A percentile compares a stretch with the other conserved stretches of the same genome.
Conservation (phyloP, 2,888 invertebrate species). For the Cosmopolites sordidus region DNA sequence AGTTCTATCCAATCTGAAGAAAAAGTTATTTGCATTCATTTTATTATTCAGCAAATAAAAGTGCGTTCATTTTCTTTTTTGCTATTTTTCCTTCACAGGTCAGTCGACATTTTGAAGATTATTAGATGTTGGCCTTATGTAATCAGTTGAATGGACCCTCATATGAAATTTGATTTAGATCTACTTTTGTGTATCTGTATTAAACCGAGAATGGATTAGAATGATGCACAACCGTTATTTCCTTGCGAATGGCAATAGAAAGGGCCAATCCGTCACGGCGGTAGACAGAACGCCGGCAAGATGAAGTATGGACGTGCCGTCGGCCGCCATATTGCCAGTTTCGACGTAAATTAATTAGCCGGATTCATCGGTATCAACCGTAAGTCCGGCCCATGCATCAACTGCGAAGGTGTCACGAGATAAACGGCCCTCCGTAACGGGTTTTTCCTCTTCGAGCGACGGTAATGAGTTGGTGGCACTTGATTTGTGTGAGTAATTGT, state of each 20-base stretch:
- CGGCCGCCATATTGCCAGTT: slow-evolving; percentile 5
- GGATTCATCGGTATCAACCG: slow-evolving; percentile 10
- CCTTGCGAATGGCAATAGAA: not conserved
- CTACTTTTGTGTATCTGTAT: no score
- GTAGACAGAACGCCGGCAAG: not conserved
- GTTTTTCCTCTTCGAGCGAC: slow-evolving; percentile 1
- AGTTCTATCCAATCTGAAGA: no score
- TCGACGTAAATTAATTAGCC: slow-evolving; percentile 5
- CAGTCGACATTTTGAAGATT: no score
- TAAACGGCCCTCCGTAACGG: slow-evolving; percentile 7
- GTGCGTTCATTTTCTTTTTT: no score
- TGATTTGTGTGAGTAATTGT: slow-evolving; percentile 1
- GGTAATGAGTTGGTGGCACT: not conserved
- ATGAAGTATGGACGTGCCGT: slow-evolving; percentile 3
- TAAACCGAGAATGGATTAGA: no score
- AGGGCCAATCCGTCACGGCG: not conserved
- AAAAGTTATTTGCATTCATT: no score
- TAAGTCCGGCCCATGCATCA: slow-evolving; percentile 13
- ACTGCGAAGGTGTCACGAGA: slow-evolving; percentile 11
- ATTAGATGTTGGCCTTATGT: no score
- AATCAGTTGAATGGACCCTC: no score
- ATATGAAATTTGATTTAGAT: no score
- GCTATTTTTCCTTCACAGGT: no score
- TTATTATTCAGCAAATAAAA: no score
- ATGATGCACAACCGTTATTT: not conserved